phyloP scores from a whole-genome alignment of 2,797 vertebrate species.

The Etheostoma nigrum region DNA sequence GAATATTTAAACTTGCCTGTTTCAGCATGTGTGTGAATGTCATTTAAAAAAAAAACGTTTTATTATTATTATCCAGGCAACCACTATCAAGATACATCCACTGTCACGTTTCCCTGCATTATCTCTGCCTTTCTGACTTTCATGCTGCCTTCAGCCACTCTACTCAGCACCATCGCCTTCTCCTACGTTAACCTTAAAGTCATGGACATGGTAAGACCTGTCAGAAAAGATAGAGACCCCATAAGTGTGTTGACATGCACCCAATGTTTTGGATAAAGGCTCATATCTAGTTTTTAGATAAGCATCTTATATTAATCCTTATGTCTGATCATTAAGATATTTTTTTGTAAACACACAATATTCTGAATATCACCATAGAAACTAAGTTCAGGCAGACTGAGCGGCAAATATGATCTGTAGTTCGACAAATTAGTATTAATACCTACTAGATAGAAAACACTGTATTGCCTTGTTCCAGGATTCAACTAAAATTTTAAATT shows the following conservation, averaged over 20 bases:
- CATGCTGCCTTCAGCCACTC: conserved; percentile 94
- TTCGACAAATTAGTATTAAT: conserved; percentile 13
- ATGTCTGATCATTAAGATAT: conserved; percentile 42
- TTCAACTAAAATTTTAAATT: conserved; percentile 16
- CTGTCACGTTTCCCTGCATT: conserved; percentile 90
- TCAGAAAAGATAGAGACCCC: conserved; percentile 1
- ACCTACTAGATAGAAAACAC: conserved; percentile 7
- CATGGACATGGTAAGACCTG: conserved; percentile 87
- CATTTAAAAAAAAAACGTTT: neutral
- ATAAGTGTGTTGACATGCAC: conserved; percentile 20
- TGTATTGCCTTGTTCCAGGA: neutral
- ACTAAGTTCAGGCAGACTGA: conserved; percentile 71
- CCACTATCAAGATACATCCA: conserved; percentile 88
- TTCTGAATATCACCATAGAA: conserved; percentile 79
- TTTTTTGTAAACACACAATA: conserved; percentile 36
- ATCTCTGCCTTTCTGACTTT: conserved; percentile 90
- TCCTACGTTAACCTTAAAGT: conserved; percentile 90
- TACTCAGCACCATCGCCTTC: conserved; percentile 92
- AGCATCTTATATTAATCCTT: conserved; percentile 67
- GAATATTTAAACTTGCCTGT: neutral
- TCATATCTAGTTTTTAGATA: conserved; percentile 51
- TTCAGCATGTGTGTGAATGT: conserved; percentile 1
- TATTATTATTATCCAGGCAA: conserved; percentile 76
- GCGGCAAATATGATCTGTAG: conserved; percentile 3
- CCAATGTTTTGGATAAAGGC: conserved; percentile 42